Evolutionary conservation across 2,113 vertebrate genomes (phyloP).

Genomic region (Prunella fulvescens): DNA sequence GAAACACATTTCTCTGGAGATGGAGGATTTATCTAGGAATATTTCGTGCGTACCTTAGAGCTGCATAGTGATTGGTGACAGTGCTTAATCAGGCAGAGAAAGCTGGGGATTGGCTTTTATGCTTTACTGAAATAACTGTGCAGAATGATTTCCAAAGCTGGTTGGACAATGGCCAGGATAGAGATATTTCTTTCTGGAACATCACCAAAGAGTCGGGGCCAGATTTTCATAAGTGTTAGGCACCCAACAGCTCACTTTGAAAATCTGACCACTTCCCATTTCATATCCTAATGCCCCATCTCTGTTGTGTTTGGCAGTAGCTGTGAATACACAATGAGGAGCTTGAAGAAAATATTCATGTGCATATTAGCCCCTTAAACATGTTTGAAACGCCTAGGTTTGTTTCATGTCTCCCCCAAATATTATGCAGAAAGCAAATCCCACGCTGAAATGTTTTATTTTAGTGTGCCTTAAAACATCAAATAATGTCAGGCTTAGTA

Average conservation of each 20-base stretch:
- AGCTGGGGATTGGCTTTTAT: conserved; percentile 10
- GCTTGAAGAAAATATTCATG: not conserved
- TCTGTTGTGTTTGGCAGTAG: conserved; percentile 41
- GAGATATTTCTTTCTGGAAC: conserved; percentile 33
- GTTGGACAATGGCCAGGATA: conserved; percentile 35
- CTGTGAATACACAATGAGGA: conserved; percentile 11
- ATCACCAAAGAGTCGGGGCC: not conserved
- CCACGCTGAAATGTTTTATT: not conserved
- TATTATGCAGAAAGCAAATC: conserved; percentile 1
- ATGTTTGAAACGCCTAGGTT: not conserved
- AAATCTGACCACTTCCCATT: conserved; percentile 45
- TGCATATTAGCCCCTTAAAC: not conserved
- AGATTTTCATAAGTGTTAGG: conserved; percentile 31
- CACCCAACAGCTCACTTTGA: conserved; percentile 40
- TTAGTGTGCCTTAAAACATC: not conserved
- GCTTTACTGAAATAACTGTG: conserved; percentile 18
- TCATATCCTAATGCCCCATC: conserved; percentile 28
- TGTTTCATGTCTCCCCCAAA: not conserved
- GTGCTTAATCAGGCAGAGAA: conserved; percentile 51
- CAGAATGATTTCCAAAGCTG: conserved; percentile 35
- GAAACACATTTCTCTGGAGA: conserved; percentile 55
- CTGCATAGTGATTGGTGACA: conserved; percentile 32
- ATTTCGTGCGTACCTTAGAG: conserved; percentile 21
- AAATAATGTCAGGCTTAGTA: not conserved
- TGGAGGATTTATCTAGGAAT: conserved; percentile 48